Base-by-base conservation (phyloP, 2,113 vertebrate species). In the Opisthocomus hoazin region DNA sequence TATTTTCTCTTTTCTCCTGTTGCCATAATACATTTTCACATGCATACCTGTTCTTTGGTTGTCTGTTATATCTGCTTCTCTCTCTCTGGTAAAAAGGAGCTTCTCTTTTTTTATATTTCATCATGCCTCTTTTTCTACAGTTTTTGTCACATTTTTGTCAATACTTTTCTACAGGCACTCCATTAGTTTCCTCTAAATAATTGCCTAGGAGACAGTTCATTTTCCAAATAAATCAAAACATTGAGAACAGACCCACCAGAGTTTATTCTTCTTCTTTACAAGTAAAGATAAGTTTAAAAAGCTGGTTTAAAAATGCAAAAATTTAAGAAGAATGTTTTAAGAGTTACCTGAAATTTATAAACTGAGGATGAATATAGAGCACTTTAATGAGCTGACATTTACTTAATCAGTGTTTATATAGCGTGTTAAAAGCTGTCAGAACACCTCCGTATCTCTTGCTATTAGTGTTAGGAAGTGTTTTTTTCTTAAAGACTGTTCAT, bases 201-300 rank as follows among this genome's bases (percentile, higher is more conserved):
- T 92, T 95, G 86, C 61, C 48, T 96, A 93, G 91, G 91, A 97
- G 84, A 95, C 56, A 87, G 91, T 95, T 97, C 39, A 71, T 97
- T 97, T 97, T 97, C 79, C 64, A 93, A 92, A 97, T 93, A 94
- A 95, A 84, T 91, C 83, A 96, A 97, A 97, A 97, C 56, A 96
- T 61, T 93, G 56, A 94, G 84, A 84, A 91, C 81, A 96, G 92
- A 94, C 46, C 45, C 69, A 87, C 29, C 90, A 63, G 77, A 95
- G 26, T 97, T 97, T 97, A 9, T 84, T 82, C 20, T 60, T 91
- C 18, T 69, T 74, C 36, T 56, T 86, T 84, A 81, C 70, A 96
- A 79, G 71, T 91, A 96, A 92, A 96, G 66, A 93, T 65, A 84
- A 29, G 63, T 97, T 92, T 24, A 51, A 97, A 97, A 87, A 93